These are phyloP conservation scores for Diadumene lineata DNA, from an alignment of 92 coral and sea anemone species.

Conservation along the genomic window DNA sequence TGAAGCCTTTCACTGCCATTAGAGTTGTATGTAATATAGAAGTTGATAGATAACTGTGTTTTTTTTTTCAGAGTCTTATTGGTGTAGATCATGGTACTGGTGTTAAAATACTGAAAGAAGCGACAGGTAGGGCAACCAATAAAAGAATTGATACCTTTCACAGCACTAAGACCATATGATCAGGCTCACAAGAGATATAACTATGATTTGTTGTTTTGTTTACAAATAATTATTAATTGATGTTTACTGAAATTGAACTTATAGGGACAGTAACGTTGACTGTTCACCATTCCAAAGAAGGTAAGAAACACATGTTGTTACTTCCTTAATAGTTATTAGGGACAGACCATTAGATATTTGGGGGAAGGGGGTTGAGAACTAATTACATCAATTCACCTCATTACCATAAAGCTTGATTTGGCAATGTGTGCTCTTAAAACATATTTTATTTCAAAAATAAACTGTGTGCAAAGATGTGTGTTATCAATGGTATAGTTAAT, in stretches of 20 bases:
- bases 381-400: background rate
- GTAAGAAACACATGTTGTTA: no score
- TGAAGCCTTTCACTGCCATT: no score
- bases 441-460: no score
- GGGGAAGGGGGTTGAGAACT: background rate
- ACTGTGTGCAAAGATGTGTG: no score
- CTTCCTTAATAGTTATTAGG: background rate
- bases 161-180: no score
- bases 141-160: no score
- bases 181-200: no score
- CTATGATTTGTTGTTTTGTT: no score
- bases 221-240: no score
- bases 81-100: slow-evolving; percentile 78
- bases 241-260: background rate
- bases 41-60: background rate
- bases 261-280: slow-evolving; percentile 83
- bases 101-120: slow-evolving; percentile 63
- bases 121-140: slow-evolving; percentile 40
- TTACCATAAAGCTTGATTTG: background rate
- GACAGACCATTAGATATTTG: no score
- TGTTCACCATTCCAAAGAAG: slow-evolving; percentile 70
- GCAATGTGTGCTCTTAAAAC: background rate
- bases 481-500: no score
- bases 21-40: background rate
- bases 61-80: slow-evolving; percentile 63